These are phyloP conservation scores for Heterocephalus glaber DNA, from an alignment of 2,113 vertebrate genomes.

Conservation along the genomic window DNA sequence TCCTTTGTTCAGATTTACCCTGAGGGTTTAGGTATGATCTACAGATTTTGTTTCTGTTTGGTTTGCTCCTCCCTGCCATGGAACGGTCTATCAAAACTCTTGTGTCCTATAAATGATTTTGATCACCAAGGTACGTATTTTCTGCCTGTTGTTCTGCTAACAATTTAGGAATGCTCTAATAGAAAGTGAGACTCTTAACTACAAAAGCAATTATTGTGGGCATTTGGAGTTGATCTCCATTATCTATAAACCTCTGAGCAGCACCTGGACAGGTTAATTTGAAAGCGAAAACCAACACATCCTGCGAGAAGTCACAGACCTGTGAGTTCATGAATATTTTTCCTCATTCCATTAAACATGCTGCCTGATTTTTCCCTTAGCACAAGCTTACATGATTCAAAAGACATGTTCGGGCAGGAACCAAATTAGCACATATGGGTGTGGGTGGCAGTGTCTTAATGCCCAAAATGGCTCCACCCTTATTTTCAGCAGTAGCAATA, in stretches of 20 bases:
- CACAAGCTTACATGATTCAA: conserved; percentile 65
- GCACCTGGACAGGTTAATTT: conserved; percentile 62
- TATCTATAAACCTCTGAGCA: conserved; percentile 44
- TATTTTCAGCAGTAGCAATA: conserved; percentile 58
- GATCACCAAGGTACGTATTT: not conserved
- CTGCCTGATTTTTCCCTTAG: conserved; percentile 39
- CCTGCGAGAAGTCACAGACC: conserved; percentile 59
- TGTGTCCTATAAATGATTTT: conserved; percentile 8
- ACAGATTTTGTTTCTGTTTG: conserved; percentile 66
- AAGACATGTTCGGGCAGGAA: conserved; percentile 74
- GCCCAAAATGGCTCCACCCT: conserved; percentile 60
- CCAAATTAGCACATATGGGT: conserved; percentile 68
- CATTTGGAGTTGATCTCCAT: conserved; percentile 54
- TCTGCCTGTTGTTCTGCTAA: conserved; percentile 32
- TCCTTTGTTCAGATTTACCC: conserved; percentile 84
- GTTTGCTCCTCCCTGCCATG: conserved; percentile 57
- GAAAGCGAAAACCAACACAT: conserved; percentile 67
- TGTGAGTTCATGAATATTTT: conserved; percentile 68
- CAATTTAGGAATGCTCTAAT: not conserved
- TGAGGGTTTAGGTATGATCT: conserved; percentile 77
- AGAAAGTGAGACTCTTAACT: conserved; percentile 47
- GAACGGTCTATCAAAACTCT: conserved; percentile 54
- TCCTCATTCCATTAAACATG: conserved; percentile 39
- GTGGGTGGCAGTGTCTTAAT: conserved; percentile 72
- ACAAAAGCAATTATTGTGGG: conserved; percentile 3